Evolutionary conservation across 1,140 invertebrate genomes (phyloP).

Genomic region (Trialeurodes vaporariorum): DNA sequence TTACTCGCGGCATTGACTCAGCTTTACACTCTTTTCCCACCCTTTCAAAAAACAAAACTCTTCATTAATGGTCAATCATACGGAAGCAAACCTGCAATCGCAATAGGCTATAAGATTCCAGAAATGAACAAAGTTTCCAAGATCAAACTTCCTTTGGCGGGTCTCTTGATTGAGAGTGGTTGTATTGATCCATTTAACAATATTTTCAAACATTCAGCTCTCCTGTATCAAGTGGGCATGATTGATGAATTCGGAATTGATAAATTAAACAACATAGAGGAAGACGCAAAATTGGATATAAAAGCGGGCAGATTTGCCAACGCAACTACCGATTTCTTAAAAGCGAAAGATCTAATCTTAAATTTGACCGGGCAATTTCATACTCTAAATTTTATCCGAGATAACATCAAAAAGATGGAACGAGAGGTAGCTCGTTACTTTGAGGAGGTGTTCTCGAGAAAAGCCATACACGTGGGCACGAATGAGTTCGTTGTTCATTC

Average conservation of each 20-base stretch:
- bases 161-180: slow-evolving; percentile 74
- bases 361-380: too few relatives aligned
- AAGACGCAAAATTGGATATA: background rate
- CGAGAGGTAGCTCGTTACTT: too few relatives aligned
- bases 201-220: slow-evolving; percentile 66
- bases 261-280: slow-evolving; percentile 5
- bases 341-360: too few relatives aligned
- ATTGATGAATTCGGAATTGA: slow-evolving; percentile 19
- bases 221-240: slow-evolving; percentile 63
- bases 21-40: slow-evolving; percentile 58
- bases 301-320: background rate
- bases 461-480: too few relatives aligned
- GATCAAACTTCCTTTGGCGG: slow-evolving; percentile 43
- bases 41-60: slow-evolving; percentile 51
- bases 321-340: too few relatives aligned
- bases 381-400: too few relatives aligned
- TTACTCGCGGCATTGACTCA: slow-evolving; percentile 34
- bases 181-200: slow-evolving; percentile 66
- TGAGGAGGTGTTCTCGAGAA: too few relatives aligned
- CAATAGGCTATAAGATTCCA: slow-evolving; percentile 63
- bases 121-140: slow-evolving; percentile 46
- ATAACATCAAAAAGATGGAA: too few relatives aligned
- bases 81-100: slow-evolving; percentile 71
- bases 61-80: slow-evolving; percentile 79
- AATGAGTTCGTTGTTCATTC: too few relatives aligned